Evolutionary conservation across 2,797 vertebrate genomes (phyloP).

Genomic region (Sebastes itinus): DNA sequence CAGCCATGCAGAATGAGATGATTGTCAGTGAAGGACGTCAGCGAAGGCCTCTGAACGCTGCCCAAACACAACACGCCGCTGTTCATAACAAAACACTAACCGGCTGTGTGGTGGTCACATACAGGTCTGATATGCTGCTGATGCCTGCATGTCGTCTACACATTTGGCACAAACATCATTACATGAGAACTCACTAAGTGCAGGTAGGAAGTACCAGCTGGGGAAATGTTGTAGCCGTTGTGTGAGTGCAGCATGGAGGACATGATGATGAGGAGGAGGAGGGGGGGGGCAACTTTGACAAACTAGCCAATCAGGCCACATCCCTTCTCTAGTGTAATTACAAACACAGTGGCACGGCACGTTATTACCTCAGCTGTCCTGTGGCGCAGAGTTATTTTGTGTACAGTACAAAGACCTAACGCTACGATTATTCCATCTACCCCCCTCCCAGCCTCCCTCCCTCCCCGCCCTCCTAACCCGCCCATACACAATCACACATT

Average conservation of each 20-base stretch:
- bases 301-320: slow-evolving; percentile 59
- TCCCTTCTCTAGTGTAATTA: slow-evolving; percentile 64
- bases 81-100: slow-evolving; percentile 18
- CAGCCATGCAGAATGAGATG: slow-evolving; percentile 43
- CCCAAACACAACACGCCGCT: slow-evolving; percentile 19
- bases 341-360: slow-evolving; percentile 60
- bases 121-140: slow-evolving; percentile 10
- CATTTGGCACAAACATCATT: slow-evolving; percentile 25
- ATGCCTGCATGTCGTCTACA: background rate
- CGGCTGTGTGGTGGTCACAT: background rate
- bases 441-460: background rate
- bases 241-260: slow-evolving; percentile 11
- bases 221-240: slow-evolving; percentile 3
- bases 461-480: background rate
- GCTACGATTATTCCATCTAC: slow-evolving; percentile 51
- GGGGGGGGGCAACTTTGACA: slow-evolving; percentile 39
- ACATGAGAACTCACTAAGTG: slow-evolving; percentile 3
- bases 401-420: slow-evolving; percentile 62
- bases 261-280: background rate
- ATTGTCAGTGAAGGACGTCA: slow-evolving; percentile 56
- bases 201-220: slow-evolving; percentile 19
- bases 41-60: slow-evolving; percentile 11
- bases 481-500: slow-evolving; percentile 49
- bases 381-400: slow-evolving; percentile 67
- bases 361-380: slow-evolving; percentile 69